A percentile compares a stretch with the other conserved stretches of the same genome.
phyloP scores from a whole-genome alignment of 1,140 invertebrate genomes.

The Meloidogyne hapla region DNA sequence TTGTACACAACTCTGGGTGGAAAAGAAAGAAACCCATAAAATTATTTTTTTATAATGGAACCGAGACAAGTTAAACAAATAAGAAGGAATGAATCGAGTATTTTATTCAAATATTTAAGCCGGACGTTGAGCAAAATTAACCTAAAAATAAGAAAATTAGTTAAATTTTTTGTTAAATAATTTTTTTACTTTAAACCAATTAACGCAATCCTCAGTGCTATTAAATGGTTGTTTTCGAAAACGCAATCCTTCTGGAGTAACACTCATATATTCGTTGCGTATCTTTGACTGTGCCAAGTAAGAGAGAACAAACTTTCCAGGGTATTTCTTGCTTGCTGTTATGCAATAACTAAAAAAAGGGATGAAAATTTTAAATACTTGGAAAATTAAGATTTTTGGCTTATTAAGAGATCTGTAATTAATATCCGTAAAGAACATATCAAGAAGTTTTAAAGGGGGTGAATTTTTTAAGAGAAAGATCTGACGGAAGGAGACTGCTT shows the following conservation, averaged over 20 bases:
- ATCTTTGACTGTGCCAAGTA: conserved; percentile 82
- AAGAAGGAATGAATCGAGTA: neutral
- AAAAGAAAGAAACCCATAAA: neutral
- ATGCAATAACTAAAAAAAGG: conserved; percentile 61
- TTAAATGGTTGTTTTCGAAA: conserved; percentile 85
- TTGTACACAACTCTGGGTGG: too few species aligned
- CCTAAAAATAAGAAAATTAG: neutral
- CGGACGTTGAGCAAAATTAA: neutral
- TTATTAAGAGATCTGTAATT: too few species aligned
- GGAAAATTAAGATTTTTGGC: too few species aligned
- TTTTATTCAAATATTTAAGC: neutral
- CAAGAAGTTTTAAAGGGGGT: too few species aligned
- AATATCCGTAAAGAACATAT: too few species aligned
- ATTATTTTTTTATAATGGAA: neutral
- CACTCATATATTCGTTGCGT: conserved; percentile 85
- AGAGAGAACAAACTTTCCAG: conserved; percentile 89
- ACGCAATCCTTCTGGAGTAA: conserved; percentile 85
- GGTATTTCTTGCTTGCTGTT: conserved; percentile 72
- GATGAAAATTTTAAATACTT: conserved; percentile 26
- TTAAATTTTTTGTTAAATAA: neutral
- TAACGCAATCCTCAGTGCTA: conserved; percentile 77
- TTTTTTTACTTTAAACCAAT: conserved; percentile 73
- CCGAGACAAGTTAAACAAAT: neutral
- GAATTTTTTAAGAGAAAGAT: too few species aligned
- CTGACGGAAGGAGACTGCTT: too few species aligned